A percentile compares a stretch with the other conserved stretches of the same genome.
Conservation (phyloP, 2,113 vertebrate genomes). For the Dasyprocta punctata region DNA sequence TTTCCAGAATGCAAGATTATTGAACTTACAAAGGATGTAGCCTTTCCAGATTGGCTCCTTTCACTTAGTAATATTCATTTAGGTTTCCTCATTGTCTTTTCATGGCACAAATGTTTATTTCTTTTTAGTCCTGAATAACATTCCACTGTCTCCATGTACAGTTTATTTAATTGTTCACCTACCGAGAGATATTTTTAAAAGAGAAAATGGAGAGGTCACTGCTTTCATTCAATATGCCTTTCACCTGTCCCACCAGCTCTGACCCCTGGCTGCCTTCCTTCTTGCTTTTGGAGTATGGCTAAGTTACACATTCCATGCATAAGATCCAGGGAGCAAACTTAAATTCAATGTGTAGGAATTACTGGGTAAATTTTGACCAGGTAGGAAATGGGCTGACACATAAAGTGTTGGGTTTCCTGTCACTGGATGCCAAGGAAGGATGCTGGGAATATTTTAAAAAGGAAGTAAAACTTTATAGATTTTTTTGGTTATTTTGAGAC, state of each 20-base stretch:
- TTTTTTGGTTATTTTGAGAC: too few relatives aligned
- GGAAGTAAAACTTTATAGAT: neutral
- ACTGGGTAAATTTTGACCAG: neutral
- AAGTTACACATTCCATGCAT: fast-evolving
- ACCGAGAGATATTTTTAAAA: neutral
- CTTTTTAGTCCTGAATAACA: neutral
- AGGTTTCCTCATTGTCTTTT: neutral
- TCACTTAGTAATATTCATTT: neutral
- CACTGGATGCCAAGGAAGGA: neutral
- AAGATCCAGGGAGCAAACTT: neutral
- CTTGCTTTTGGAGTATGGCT: fast-evolving
- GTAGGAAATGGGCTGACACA: neutral
- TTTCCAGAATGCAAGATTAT: neutral
- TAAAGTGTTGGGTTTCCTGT: neutral
- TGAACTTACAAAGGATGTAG: fast-evolving
- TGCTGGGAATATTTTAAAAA: neutral
- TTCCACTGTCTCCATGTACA: neutral
- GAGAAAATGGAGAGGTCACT: neutral
- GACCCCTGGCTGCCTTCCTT: neutral
- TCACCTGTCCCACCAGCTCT: neutral
- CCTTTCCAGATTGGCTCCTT: neutral
- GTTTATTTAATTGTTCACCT: neutral
- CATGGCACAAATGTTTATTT: neutral
- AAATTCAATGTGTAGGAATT: neutral
- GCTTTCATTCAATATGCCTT: neutral